phyloP scores from a whole-genome alignment of 2,888 invertebrate species.

The Athalia circularis region DNA sequence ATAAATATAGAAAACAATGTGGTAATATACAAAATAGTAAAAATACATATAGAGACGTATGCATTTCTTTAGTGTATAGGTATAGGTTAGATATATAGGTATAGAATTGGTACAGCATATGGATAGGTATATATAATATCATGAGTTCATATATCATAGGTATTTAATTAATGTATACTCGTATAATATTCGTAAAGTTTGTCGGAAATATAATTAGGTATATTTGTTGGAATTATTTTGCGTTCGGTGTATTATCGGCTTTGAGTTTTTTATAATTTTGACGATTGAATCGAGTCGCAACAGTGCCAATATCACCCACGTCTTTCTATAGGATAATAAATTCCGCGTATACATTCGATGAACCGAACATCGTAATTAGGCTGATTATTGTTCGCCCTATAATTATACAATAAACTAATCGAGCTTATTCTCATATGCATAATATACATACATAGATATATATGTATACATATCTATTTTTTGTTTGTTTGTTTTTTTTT shows the following conservation, averaged over 20 bases:
- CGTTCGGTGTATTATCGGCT: too few species aligned
- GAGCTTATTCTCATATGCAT: not conserved
- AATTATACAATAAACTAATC: conserved; percentile 1
- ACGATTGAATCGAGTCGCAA: too few species aligned
- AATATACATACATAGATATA: not conserved
- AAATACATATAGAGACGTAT: conserved; percentile 41
- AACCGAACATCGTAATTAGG: not conserved
- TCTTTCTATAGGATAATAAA: too few species aligned
- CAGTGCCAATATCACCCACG: too few species aligned
- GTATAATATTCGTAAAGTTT: not conserved
- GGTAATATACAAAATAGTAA: conserved; percentile 43
- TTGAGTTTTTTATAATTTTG: too few species aligned
- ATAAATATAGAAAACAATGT: conserved; percentile 39
- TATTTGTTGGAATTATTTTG: too few species aligned
- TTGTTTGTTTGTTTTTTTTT: too few species aligned
- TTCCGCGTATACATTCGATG: too few species aligned
- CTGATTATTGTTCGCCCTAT: conserved; percentile 11
- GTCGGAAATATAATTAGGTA: not conserved
- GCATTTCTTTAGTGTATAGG: conserved; percentile 15
- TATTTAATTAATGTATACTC: not conserved
- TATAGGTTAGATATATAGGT: too few species aligned
- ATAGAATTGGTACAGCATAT: not conserved
- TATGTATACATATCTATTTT: not conserved
- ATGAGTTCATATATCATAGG: not conserved
- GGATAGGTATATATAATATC: not conserved